A percentile compares a stretch with the other conserved stretches of the same genome.
phyloP scores from a whole-genome alignment of 1,140 invertebrate genomes.

The Argopecten irradians region DNA sequence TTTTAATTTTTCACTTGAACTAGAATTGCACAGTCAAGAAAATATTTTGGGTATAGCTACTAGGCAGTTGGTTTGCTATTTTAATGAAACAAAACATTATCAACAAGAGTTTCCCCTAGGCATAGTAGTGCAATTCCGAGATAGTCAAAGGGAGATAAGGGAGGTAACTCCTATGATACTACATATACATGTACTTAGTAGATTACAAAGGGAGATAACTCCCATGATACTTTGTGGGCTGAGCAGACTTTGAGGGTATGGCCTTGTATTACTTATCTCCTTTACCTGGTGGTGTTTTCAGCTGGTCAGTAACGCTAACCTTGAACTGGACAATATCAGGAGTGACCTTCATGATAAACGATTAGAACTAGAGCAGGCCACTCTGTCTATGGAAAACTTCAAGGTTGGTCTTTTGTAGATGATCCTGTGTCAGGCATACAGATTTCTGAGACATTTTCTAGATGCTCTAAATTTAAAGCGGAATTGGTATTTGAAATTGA shows the following conservation, averaged over 20 bases:
- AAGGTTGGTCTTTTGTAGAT: constrained; percentile 57
- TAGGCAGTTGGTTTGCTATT: too few species aligned
- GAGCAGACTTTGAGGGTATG: constrained; percentile 3
- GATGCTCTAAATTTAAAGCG: background rate
- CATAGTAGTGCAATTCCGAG: too few species aligned
- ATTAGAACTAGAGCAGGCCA: constrained; percentile 63
- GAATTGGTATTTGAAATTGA: background rate
- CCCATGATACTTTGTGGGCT: background rate
- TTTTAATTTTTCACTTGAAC: too few species aligned
- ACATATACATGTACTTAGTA: too few species aligned
- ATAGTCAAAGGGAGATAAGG: background rate
- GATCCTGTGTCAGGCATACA: too few species aligned
- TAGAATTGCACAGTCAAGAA: too few species aligned
- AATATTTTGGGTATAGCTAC: too few species aligned
- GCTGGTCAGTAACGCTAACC: constrained; percentile 70
- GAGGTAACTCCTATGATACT: background rate
- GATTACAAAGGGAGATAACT: background rate
- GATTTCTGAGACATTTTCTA: background rate
- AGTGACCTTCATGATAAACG: constrained; percentile 67
- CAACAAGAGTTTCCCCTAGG: too few species aligned
- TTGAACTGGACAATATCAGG: constrained; percentile 66
- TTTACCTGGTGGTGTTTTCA: constrained; percentile 55
- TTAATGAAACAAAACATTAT: too few species aligned
- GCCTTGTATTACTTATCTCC: background rate
- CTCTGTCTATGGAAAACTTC: constrained; percentile 54